Percentiles rank a stretch among this genome's conserved stretches.
Conservation (phyloP, 2,797 vertebrate genomes). For the Eutrigla gurnardus region DNA sequence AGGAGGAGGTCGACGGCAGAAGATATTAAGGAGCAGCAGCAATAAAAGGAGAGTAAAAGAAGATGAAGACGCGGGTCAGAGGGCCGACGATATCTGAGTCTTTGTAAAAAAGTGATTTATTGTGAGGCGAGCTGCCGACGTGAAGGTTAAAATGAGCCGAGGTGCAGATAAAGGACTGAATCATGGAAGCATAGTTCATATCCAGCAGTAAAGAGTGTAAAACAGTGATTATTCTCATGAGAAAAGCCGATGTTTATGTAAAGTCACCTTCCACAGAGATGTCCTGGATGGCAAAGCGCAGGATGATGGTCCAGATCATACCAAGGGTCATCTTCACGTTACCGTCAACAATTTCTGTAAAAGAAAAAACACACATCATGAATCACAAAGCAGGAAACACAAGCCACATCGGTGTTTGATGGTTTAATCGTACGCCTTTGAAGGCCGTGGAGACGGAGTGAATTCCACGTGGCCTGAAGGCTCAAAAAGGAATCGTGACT, state of each 20-base stretch:
- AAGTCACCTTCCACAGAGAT: slow-evolving; percentile 92
- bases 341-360: slow-evolving; percentile 91
- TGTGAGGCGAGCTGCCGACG: not conserved
- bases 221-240: not conserved
- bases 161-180: slow-evolving; percentile 12
- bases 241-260: not conserved
- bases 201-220: too few species aligned
- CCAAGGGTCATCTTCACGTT: slow-evolving; percentile 94
- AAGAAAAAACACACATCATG: not conserved
- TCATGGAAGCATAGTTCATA: not conserved
- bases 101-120: slow-evolving; percentile 37
- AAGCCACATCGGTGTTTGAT: too few species aligned
- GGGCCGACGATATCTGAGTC: slow-evolving; percentile 4
- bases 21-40: slow-evolving; percentile 28
- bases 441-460: slow-evolving; percentile 31
- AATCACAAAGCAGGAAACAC: not conserved
- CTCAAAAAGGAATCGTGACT: slow-evolving; percentile 4
- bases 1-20: slow-evolving; percentile 1
- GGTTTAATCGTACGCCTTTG: not conserved
- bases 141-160: slow-evolving; percentile 6
- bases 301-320: slow-evolving; percentile 97
- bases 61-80: slow-evolving; percentile 22
- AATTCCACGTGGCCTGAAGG: slow-evolving; percentile 23
- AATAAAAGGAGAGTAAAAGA: slow-evolving; percentile 46
- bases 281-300: slow-evolving; percentile 95